Evolutionary conservation across 92 coral and sea anemone species (phyloP).

Genomic region (Parazoanthus atlanticus): DNA sequence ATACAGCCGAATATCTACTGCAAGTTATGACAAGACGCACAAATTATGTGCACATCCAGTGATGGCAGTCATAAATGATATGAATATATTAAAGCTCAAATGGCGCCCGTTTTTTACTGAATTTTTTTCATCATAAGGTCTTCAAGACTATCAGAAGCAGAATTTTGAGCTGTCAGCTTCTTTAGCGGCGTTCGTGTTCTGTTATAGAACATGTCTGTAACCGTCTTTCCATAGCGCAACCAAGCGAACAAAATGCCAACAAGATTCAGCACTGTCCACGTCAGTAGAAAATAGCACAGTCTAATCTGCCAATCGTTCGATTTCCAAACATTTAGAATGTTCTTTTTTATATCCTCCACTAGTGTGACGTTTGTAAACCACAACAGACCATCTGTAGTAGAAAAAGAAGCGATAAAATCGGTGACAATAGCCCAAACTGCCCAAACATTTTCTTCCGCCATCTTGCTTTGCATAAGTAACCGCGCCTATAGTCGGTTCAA

Average conservation of each 20-base stretch:
- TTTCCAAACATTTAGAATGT: conserved; percentile 52
- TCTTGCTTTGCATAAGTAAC: conserved; percentile 22
- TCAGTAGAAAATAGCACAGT: conserved; percentile 69
- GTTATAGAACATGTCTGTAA: conserved; percentile 81
- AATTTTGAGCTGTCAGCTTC: conserved; percentile 35
- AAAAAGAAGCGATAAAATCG: neutral
- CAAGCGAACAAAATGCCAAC: conserved; percentile 85
- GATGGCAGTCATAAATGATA: neutral
- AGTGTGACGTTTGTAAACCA: conserved; percentile 5
- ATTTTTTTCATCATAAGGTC: conserved; percentile 77
- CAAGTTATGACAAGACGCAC: neutral
- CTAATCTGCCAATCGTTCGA: conserved; percentile 98
- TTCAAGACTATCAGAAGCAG: conserved; percentile 62
- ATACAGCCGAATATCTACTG: too few species aligned
- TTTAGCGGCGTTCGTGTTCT: conserved; percentile 69
- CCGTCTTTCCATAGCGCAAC: conserved; percentile 74
- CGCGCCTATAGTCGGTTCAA: conserved; percentile 1
- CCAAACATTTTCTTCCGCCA: conserved; percentile 35
- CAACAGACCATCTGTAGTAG: neutral
- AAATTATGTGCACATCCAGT: neutral
- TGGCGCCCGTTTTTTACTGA: conserved; percentile 43
- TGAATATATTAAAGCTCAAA: neutral
- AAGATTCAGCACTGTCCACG: conserved; percentile 78
- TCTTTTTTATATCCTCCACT: conserved; percentile 30
- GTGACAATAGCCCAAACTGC: neutral